phyloP scores from a whole-genome alignment of 2,113 vertebrate species.

The Cyanoliseus patagonus region DNA sequence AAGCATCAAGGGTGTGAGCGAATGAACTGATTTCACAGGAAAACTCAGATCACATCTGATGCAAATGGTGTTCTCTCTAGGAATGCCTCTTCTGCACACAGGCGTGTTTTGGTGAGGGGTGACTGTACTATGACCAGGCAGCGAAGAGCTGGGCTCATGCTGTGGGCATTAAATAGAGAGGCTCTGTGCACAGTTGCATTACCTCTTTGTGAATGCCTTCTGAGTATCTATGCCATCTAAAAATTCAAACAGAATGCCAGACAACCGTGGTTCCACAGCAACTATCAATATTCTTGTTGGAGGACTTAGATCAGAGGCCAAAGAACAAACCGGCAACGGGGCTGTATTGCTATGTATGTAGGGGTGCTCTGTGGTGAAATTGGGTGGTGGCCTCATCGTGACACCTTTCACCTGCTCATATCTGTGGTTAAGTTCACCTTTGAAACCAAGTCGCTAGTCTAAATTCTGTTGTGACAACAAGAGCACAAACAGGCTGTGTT shows the following conservation, averaged over 20 bases:
- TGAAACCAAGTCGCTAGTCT: constrained; percentile 1
- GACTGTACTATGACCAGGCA: rapidly evolving
- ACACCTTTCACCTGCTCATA: background rate
- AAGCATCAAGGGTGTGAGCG: background rate
- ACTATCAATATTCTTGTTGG: background rate
- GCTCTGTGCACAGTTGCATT: background rate
- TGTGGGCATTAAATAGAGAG: background rate
- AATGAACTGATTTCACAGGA: background rate
- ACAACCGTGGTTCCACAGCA: background rate
- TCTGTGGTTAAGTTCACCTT: constrained; percentile 40
- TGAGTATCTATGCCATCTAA: background rate
- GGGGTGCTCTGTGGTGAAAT: background rate
- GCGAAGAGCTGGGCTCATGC: background rate
- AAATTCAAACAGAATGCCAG: background rate
- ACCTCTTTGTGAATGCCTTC: background rate
- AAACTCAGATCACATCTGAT: background rate
- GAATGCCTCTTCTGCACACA: background rate
- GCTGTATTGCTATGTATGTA: background rate
- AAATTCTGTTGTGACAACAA: constrained; percentile 17
- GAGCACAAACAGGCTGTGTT: background rate
- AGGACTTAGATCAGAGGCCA: background rate
- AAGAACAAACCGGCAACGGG: background rate
- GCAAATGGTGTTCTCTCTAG: background rate
- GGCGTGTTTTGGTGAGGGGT: background rate
- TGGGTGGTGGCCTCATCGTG: background rate